These are phyloP conservation scores for Drosophila navojoa DNA, from an alignment of 1,140 invertebrate genomes.

Conservation along the genomic window DNA sequence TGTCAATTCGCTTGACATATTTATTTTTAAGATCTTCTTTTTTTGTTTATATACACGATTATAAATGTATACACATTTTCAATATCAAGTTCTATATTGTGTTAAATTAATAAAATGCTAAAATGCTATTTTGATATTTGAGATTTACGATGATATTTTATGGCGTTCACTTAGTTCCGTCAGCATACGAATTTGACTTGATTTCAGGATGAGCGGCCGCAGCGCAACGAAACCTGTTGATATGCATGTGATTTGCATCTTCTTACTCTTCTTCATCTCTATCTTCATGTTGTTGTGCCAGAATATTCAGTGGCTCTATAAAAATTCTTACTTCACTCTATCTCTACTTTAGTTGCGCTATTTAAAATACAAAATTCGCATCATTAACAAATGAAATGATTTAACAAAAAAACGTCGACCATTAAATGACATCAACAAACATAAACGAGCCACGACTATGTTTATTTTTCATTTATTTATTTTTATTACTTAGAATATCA, in stretches of 20 bases:
- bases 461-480: not conserved
- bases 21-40: conserved; percentile 3
- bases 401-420: conserved; percentile 20
- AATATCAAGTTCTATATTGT: conserved; percentile 15
- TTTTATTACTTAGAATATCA: conserved; percentile 1
- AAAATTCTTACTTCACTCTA: not conserved
- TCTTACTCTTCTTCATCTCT: not conserved
- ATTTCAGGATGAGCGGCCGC: conserved; percentile 17
- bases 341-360: conserved; percentile 1
- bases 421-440: conserved; percentile 22
- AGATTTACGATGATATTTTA: conserved; percentile 52
- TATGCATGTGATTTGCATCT: not conserved
- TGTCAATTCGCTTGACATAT: conserved; percentile 5
- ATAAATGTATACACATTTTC: conserved; percentile 2
- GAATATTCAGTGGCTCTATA: conserved; percentile 11
- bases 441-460: conserved; percentile 26
- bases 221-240: conserved; percentile 31
- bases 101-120: conserved; percentile 24
- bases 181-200: conserved; percentile 19
- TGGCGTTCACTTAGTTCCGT: conserved; percentile 41
- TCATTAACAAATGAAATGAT: conserved; percentile 50
- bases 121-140: conserved; percentile 41
- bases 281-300: not conserved
- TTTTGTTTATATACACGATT: not conserved
- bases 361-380: conserved; percentile 33